These are phyloP conservation scores for Tribolium castaneum DNA, from an alignment of 1,140 invertebrate genomes.

Conservation along the genomic window DNA sequence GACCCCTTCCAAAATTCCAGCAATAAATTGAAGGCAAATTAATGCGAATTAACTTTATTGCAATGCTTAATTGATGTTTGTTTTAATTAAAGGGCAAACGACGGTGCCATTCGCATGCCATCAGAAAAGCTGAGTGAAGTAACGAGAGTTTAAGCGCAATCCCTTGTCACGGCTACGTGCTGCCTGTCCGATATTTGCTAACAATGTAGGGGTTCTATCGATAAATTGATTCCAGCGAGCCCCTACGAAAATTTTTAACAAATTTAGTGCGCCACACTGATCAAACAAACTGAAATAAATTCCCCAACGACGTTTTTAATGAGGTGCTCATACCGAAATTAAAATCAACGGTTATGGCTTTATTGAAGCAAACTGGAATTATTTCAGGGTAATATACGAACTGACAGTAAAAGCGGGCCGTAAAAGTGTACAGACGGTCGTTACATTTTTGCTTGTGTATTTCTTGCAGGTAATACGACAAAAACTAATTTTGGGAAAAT, in stretches of 20 bases:
- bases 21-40: constrained; percentile 10
- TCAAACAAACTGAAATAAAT: background rate
- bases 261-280: background rate
- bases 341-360: background rate
- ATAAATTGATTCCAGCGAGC: constrained; percentile 24
- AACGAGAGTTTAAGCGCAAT: constrained; percentile 5
- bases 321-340: background rate
- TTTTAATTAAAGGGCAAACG: constrained; percentile 8
- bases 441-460: background rate
- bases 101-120: background rate
- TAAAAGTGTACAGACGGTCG: background rate
- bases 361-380: background rate
- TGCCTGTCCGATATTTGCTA: constrained; percentile 13
- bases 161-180: constrained; percentile 6
- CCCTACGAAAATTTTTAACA: background rate
- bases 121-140: background rate
- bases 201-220: background rate
- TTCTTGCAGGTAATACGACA: background rate
- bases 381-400: background rate
- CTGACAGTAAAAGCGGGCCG: background rate
- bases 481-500: background rate
- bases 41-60: constrained; percentile 2
- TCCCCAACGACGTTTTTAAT: background rate
- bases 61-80: constrained; percentile 27
- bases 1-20: background rate